These are phyloP conservation scores for Mesoclemmys tuberculata DNA, from an alignment of 2,113 vertebrate genomes.

Conservation along the genomic window DNA sequence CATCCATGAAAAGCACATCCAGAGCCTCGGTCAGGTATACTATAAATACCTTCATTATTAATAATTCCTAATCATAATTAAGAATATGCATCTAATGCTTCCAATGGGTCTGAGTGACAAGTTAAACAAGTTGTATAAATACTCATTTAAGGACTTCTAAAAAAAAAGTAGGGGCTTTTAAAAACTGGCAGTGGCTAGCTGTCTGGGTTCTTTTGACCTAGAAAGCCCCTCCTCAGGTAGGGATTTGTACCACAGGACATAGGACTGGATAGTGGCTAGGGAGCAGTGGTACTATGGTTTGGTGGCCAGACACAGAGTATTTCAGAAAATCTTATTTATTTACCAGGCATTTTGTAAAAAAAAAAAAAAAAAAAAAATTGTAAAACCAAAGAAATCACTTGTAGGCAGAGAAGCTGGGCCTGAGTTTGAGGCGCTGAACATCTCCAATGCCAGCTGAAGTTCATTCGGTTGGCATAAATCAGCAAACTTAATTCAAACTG, in stretches of 20 bases:
- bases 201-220: not conserved
- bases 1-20: not conserved
- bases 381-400: rapidly evolving
- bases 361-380: not conserved
- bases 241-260: not conserved
- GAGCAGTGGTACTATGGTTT: rapidly evolving
- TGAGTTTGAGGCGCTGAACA: not conserved
- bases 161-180: not conserved
- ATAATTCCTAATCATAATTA: not conserved
- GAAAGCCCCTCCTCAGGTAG: rapidly evolving
- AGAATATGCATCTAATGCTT: not conserved
- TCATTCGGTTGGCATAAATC: not conserved
- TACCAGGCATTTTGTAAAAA: not conserved
- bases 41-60: not conserved
- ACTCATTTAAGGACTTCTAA: not conserved
- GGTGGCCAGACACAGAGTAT: not conserved
- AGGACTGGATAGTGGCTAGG: not conserved
- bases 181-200: not conserved
- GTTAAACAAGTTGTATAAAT: not conserved
- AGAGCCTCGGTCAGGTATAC: not conserved
- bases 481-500: not conserved
- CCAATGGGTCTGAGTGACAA: not conserved
- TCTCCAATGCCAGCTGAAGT: not conserved
- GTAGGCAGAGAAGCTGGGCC: not conserved
- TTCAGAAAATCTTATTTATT: not conserved